Evolutionary conservation across 2,888 invertebrate genomes (phyloP).

Genomic region (Lasius platythorax): DNA sequence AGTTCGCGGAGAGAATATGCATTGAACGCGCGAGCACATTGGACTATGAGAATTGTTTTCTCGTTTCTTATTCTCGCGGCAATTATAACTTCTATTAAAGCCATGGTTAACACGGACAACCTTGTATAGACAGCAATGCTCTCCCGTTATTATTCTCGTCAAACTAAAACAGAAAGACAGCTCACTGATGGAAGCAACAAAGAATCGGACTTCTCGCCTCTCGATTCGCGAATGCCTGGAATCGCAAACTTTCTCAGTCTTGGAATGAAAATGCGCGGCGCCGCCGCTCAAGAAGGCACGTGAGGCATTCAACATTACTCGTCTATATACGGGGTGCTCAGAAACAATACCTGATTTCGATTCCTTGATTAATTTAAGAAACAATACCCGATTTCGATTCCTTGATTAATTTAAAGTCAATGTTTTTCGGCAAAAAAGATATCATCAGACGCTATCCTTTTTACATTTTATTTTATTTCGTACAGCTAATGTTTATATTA

Average conservation of each 20-base stretch:
- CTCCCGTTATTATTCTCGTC: background rate
- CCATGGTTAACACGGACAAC: background rate
- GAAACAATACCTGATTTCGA: background rate
- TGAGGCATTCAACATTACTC: constrained; percentile 18
- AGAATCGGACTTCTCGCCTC: constrained; percentile 18
- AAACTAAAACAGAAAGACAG: background rate
- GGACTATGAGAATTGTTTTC: background rate
- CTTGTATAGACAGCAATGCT: background rate
- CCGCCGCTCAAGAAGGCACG: constrained; percentile 31
- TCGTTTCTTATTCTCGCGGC: constrained; percentile 2
- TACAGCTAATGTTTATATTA: background rate
- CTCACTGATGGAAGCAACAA: constrained; percentile 11
- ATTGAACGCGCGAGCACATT: background rate
- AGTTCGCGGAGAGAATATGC: background rate
- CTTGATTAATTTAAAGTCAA: background rate
- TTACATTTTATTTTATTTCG: background rate
- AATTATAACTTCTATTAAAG: constrained; percentile 12
- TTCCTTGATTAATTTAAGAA: background rate
- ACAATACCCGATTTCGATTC: background rate
- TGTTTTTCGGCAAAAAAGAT: background rate
- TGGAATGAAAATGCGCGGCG: constrained; percentile 44
- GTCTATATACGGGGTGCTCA: constrained; percentile 11
- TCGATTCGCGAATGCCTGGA: constrained; percentile 6
- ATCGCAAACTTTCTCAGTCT: constrained; percentile 44
- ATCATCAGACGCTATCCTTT: background rate